These are phyloP conservation scores for Callithrix jacchus DNA, from an alignment of 2,113 vertebrate genomes.

Conservation along the genomic window DNA sequence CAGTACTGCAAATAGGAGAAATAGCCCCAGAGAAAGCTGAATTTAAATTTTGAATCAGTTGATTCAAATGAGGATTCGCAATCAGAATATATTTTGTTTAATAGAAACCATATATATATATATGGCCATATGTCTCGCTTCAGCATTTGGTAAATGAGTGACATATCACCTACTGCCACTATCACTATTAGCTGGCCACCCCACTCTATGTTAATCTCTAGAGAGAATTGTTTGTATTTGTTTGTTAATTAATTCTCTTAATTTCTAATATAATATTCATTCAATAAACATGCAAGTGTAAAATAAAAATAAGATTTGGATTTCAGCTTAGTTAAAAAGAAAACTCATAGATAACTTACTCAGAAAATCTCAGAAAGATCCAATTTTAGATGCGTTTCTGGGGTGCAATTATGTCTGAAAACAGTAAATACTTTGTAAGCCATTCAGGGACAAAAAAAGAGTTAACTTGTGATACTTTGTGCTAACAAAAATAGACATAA, in stretches of 20 bases:
- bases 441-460: background rate
- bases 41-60: background rate
- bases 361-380: background rate
- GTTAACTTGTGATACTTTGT: background rate
- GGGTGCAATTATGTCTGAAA: background rate
- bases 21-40: background rate
- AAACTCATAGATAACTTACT: background rate
- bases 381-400: background rate
- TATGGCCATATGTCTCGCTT: background rate
- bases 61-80: background rate
- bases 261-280: background rate
- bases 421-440: background rate
- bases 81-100: background rate
- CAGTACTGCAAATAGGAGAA: background rate
- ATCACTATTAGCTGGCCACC: background rate
- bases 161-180: background rate
- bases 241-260: background rate
- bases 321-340: background rate
- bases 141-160: background rate
- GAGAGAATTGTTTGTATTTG: background rate
- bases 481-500: background rate
- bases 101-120: background rate
- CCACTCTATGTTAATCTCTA: background rate
- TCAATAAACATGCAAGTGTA: background rate
- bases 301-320: background rate